Evolutionary conservation across 2,888 invertebrate genomes (phyloP), one percentile per base, ranked within the genome.

Genomic region (Cataglyphis livida): DNA sequence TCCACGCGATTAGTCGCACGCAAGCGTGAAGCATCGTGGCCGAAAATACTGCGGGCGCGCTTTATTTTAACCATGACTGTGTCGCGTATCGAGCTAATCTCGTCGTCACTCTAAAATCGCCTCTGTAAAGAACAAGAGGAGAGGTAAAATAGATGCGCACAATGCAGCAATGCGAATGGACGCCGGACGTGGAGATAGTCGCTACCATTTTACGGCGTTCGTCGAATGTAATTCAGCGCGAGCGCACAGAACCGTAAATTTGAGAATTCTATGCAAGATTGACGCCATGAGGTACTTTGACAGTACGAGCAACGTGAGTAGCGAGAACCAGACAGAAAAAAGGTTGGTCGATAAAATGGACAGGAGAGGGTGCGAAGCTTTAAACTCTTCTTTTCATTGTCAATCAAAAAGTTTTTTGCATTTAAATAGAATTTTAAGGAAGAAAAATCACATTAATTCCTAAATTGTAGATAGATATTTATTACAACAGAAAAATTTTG

Each of bases 11-110:
- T 87, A 85, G 81, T 79, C 87, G 75, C 70, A 48, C 65, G 79
- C 71, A 74, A 57, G 41, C 48, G 62, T 48, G 74, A 32, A 62
- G 68, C 35, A 66, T 28, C 38, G 10, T 59, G 66, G 44, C 62
- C 86, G 62, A 73, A 73, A 73, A 78, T 59, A 75, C 21, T 38
- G 54, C 12, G 25, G 51, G 71, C n/a, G 38, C 75, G 73, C 41
- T 88, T 87, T 81, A 82, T 85, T 87, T 83, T 59, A 61, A 68
- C 68, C 21, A 12, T 76, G 68, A 32, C 41, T 38, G 71, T 51
- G 75, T 51, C 83, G 71, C 75, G 70, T 71, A 82, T 90, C 85
- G 82, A 76, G 73, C 82, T 89, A 89, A 89, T 89, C 82, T 83
- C 83, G 48, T 83, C 54, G 61, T 18, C 41, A 65, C 54, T 48